Base-by-base conservation (phyloP, 2,888 invertebrate species). In the Eupithecia inturbata region DNA sequence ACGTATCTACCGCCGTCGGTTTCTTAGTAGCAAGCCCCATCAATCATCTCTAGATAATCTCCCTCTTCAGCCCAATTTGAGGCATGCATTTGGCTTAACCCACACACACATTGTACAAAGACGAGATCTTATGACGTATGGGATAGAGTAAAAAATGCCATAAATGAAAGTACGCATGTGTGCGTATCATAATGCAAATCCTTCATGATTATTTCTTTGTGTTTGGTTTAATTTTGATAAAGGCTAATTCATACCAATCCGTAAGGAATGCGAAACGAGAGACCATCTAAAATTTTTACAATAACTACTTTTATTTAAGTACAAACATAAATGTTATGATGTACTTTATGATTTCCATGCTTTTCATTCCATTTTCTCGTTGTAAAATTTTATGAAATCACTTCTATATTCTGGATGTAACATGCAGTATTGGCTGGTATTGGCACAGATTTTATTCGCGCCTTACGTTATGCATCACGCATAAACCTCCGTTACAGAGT, bases 31-130 rank as follows among this genome's bases (percentile, higher is more conserved):
- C 69, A 41, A 73, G 75, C 78, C 92, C 95, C 95, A 95, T 95
- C 95, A 95, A 95, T 95, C 95, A 95, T 95, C 91, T 90, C 87
- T 88, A 95, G 95, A 95, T 96, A 95, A 96, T 96, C 96, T 95
- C 94, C 92, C 95, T 94, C 95, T 95, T 95, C 94, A 94, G 89
- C 90, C 91, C 90, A 92, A 92, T 92, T 92, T 91, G 90, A 92
- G 86, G 87, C 90, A 88, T 92, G 91, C 91, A 91, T 84, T 89
- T 89, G 87, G 92, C 92, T 93, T 92, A 93, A 90, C 91, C 79
- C 91, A 91, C 90, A 91, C 91, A 84, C 71, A 80, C 81, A 82
- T 64, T 22, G 60, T 60, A 49, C 45, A 28, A 41, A 64, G 31
- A 67, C 70, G 72, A 14, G 71, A 77, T 76, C 75, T 72, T 69